phyloP scores from a whole-genome alignment of 2,888 invertebrate species.

The Phalera bucephala region DNA sequence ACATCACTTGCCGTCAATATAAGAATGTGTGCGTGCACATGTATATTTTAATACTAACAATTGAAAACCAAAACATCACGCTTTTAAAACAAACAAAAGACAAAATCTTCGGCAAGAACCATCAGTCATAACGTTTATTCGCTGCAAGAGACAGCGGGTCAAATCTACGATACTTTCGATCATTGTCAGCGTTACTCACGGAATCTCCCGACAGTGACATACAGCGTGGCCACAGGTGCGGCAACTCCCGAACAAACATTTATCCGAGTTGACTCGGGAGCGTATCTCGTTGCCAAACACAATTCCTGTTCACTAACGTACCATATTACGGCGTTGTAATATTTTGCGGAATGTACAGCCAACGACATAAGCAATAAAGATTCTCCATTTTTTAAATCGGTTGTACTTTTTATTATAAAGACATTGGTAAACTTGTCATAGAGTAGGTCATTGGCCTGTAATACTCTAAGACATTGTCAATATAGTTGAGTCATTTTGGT shows the following conservation, averaged over 20 bases:
- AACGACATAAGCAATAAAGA: no score
- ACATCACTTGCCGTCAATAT: no score
- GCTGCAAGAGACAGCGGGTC: conserved; percentile 14
- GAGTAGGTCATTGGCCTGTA: no score
- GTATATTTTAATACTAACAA: no score
- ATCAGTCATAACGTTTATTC: neutral
- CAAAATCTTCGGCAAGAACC: neutral
- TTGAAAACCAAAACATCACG: no score
- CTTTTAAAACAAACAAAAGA: neutral
- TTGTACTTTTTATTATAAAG: no score
- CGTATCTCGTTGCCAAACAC: conserved; percentile 22
- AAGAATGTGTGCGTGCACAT: no score
- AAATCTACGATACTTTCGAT: conserved; percentile 42
- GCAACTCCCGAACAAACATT: conserved; percentile 52
- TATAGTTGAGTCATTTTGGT: no score
- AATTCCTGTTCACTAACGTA: conserved; percentile 8
- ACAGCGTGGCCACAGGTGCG: conserved; percentile 52
- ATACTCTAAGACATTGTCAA: no score
- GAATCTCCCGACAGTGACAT: conserved; percentile 50
- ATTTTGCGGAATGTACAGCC: no score
- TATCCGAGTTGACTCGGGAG: conserved; percentile 46
- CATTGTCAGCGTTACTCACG: conserved; percentile 45
- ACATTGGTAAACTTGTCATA: no score
- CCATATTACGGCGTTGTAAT: conserved; percentile 26
- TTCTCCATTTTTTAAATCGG: no score